Percentiles rank a stretch among this genome's conserved stretches.
These are phyloP conservation scores for Lamprotornis superbus DNA, from an alignment of 2,113 vertebrate genomes.

Conservation along the genomic window DNA sequence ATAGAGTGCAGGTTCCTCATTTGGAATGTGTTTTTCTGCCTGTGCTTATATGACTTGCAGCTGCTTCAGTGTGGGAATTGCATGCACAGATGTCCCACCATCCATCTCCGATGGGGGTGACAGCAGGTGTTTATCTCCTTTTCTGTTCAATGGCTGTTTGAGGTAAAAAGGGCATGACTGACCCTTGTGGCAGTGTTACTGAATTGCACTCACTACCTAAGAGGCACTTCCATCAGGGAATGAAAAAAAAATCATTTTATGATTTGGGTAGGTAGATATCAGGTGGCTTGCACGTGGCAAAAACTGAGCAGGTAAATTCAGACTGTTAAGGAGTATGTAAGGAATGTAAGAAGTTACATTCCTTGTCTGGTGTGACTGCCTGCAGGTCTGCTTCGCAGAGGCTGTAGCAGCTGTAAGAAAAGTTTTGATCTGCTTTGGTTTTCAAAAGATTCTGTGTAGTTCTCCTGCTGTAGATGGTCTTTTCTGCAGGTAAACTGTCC, in stretches of 20 bases:
- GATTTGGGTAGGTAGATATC: not conserved
- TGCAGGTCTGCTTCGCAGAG: not conserved
- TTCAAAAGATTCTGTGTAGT: not conserved
- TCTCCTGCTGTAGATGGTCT: not conserved
- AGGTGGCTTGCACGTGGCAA: not conserved
- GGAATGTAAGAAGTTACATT: not conserved
- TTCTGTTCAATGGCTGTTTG: not conserved
- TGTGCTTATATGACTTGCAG: not conserved
- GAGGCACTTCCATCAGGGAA: not conserved
- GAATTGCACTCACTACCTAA: not conserved
- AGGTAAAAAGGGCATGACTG: not conserved
- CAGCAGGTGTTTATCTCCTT: not conserved
- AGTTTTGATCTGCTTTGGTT: not conserved
- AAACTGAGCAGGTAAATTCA: not conserved
- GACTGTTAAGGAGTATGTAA: not conserved
- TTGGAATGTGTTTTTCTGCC: not conserved
- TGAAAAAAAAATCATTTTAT: not conserved
- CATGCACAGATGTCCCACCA: not conserved
- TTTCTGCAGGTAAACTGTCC: not conserved
- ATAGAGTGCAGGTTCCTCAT: not conserved
- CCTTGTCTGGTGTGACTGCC: not conserved
- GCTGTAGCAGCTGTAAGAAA: not conserved
- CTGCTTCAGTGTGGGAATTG: conserved; percentile 4
- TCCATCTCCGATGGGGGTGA: not conserved
- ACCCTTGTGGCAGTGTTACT: not conserved